Base-by-base conservation (phyloP, 2,797 vertebrate genomes). In the Siniperca obscura region DNA sequence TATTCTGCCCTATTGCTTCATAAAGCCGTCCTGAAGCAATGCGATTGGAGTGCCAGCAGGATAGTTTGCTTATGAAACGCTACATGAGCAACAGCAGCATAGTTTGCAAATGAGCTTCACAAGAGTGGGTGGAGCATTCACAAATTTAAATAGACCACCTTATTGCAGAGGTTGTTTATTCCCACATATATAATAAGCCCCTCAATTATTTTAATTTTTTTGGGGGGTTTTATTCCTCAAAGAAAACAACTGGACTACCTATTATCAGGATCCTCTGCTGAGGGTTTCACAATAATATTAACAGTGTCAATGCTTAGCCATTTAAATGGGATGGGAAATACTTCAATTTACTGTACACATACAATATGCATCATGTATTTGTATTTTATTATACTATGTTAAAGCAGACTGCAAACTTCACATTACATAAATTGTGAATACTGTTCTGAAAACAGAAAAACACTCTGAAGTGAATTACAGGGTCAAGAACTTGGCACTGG, bases 1-100 rank as follows among this genome's bases (percentile, higher is more conserved):
- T 76, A 76, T 69, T 76, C 65, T 61, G 44, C 65, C 65, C 65
- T n/a, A 5, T 69, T 76, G 30, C 65, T 52, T 22, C 19, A 52
- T 55, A 52, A 68, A 69, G 65, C 44, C 9, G 42, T 22, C 53
- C 74, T 16, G n/a, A 21, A 69, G 65, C 34, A n/a, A 69, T 21
- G 30, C 13, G 44, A 69, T 61, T 59, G 44, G 19, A 30, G 25
- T 21, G 34, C 74, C 65, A 57, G 65, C 64, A 50, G 74, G 25
- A 30, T 42, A 56, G 8, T 66, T 75, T 56, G 52, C 62, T 66
- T 46, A 75, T 56, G 50, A 75, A 56, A 52, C 7, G 25, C 73
- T 30, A 30, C 56, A 72, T 48, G 70, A 76, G 74, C 25, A 21
- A 38, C 6, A 50, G 40, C 40, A 36, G 74, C 44, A 40, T 44